phyloP scores from a whole-genome alignment of 2,797 vertebrate species.

The Clarias platycephalus region DNA sequence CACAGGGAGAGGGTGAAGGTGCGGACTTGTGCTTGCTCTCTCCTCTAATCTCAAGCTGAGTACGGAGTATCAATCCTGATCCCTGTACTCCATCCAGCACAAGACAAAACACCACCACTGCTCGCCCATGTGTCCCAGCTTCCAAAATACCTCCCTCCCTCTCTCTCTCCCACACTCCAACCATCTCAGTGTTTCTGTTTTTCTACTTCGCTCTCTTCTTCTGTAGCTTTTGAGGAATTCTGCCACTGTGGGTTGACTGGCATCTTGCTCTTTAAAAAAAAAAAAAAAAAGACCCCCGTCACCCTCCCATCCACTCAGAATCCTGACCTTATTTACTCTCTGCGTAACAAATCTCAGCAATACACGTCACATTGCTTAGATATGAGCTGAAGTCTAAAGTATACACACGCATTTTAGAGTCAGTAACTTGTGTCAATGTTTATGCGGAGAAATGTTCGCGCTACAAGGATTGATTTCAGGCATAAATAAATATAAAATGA shows the following conservation, averaged over 20 bases:
- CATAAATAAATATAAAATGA: background rate
- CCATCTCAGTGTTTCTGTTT: conserved; percentile 15
- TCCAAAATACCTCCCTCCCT: conserved; percentile 32
- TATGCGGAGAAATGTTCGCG: background rate
- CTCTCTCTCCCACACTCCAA: conserved; percentile 32
- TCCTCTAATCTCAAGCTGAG: background rate
- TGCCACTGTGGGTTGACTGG: conserved; percentile 50
- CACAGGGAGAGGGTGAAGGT: background rate
- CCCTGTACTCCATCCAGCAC: conserved; percentile 4
- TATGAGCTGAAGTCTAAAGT: background rate
- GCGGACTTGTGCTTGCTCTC: background rate
- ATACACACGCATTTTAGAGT: background rate
- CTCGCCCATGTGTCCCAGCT: background rate
- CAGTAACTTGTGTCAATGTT: conserved; percentile 2
- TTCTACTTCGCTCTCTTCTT: conserved; percentile 21
- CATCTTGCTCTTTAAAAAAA: conserved; percentile 42
- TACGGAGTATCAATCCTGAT: background rate
- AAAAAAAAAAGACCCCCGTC: background rate
- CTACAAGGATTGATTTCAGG: background rate
- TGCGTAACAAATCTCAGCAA: background rate
- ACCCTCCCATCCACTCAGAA: background rate
- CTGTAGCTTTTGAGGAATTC: conserved; percentile 35
- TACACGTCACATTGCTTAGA: background rate
- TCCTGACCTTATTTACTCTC: conserved; percentile 28
- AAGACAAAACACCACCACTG: conserved; percentile 13